Evolutionary conservation across 2,113 vertebrate species (phyloP).

Genomic region (Rallus limicola): DNA sequence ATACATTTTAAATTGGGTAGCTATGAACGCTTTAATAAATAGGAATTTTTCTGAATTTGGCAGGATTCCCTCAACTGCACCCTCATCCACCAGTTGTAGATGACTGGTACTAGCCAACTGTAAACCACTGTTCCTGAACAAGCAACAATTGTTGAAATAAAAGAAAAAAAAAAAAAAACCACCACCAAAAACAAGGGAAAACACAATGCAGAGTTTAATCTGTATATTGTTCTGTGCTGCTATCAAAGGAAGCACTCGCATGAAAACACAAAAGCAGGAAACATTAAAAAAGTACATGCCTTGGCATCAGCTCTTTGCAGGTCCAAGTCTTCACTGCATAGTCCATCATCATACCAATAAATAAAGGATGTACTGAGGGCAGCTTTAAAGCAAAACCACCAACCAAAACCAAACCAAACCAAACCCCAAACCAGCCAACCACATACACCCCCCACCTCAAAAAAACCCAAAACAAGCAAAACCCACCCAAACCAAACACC

Average conservation of each 20-base stretch:
- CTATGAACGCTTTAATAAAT: conserved; percentile 17
- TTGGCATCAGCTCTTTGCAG: neutral
- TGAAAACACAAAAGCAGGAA: conserved; percentile 65
- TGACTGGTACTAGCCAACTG: conserved; percentile 68
- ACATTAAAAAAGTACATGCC: neutral
- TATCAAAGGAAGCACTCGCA: conserved; percentile 64
- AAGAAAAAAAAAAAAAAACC: neutral
- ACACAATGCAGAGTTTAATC: neutral
- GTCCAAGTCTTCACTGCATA: neutral
- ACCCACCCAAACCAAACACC: neutral
- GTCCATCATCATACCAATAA: neutral
- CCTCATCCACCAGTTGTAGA: conserved; percentile 9
- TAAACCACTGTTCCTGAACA: conserved; percentile 60
- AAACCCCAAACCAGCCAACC: neutral
- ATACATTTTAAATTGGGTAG: neutral
- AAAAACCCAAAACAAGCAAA: too few relatives aligned
- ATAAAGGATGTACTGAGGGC: neutral
- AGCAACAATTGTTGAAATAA: conserved; percentile 60
- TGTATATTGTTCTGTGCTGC: conserved; percentile 50
- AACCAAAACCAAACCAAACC: neutral
- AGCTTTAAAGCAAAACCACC: neutral
- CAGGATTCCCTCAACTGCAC: neutral
- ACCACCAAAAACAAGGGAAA: too few relatives aligned
- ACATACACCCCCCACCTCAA: neutral
- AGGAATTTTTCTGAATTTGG: conserved; percentile 36